Percentiles rank a stretch among this genome's conserved stretches.
Evolutionary conservation across 2,888 invertebrate genomes (phyloP).

Genomic region (Cacoxenus indagator): DNA sequence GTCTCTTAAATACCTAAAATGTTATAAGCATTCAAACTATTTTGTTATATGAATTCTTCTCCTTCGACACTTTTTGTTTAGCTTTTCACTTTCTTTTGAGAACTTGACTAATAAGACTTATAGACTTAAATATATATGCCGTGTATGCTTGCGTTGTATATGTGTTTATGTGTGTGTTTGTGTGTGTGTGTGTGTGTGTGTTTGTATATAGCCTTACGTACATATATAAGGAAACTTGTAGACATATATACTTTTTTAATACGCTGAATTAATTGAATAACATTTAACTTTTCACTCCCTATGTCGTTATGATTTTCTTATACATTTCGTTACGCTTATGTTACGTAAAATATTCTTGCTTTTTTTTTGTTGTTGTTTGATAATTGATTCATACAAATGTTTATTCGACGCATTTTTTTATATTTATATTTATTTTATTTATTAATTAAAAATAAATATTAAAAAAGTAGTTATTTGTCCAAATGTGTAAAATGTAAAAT

Average conservation of each 20-base stretch:
- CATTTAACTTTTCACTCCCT: constrained; percentile 30
- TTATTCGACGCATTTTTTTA: constrained; percentile 31
- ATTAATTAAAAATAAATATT: neutral
- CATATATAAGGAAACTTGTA: no score
- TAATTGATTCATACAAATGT: constrained; percentile 2
- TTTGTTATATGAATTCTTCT: constrained; percentile 48
- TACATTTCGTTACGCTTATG: constrained; percentile 21
- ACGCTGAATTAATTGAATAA: constrained; percentile 49
- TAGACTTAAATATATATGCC: no score
- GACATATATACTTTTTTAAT: neutral
- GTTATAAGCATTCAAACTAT: constrained; percentile 64
- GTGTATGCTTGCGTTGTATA: neutral
- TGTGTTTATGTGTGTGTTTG: constrained; percentile 7
- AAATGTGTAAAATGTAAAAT: neutral
- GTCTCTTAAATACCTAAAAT: constrained; percentile 22
- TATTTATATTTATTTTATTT: constrained; percentile 41
- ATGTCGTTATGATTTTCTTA: constrained; percentile 29
- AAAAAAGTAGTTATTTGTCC: neutral
- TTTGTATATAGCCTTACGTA: no score
- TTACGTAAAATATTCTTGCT: constrained; percentile 36
- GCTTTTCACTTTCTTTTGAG: neutral
- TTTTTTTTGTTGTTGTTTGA: constrained; percentile 20
- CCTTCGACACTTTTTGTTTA: no score
- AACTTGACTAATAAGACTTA: neutral
- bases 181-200: constrained; percentile 17